These are phyloP conservation scores for Lepus timidus DNA, from an alignment of 2,113 vertebrate genomes.

Conservation along the genomic window DNA sequence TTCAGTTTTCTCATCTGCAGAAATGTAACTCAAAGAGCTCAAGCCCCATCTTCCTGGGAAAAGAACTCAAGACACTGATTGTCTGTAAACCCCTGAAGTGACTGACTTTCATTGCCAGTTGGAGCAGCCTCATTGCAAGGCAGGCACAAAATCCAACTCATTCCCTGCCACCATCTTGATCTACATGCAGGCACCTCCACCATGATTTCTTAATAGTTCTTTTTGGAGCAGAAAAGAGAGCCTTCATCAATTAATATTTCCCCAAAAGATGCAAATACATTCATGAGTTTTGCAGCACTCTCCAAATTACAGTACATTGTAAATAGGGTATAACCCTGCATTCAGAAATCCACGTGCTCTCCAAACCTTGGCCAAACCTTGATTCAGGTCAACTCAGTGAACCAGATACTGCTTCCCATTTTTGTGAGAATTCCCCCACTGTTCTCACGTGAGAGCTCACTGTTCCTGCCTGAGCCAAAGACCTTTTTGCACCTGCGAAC, in stretches of 20 bases:
- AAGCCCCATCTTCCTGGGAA: not conserved
- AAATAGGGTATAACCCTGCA: not conserved
- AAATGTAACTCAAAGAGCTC: not conserved
- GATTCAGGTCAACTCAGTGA: not conserved
- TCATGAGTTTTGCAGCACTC: not conserved
- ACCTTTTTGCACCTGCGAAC: not conserved
- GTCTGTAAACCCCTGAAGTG: not conserved
- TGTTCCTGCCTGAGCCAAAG: not conserved
- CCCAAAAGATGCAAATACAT: not conserved
- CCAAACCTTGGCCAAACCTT: not conserved
- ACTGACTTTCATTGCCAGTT: not conserved
- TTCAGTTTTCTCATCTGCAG: conserved; percentile 10
- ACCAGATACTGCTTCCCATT: not conserved
- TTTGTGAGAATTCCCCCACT: no score
- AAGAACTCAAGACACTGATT: not conserved
- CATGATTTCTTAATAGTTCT: not conserved
- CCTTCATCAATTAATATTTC: not conserved
- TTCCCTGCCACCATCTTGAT: not conserved
- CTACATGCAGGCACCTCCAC: no score
- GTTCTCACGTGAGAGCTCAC: not conserved
- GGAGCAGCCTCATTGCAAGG: not conserved
- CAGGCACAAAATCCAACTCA: not conserved
- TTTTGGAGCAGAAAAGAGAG: not conserved
- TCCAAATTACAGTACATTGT: not conserved
- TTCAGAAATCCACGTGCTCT: not conserved